phyloP scores from a whole-genome alignment of 2,797 vertebrate genomes.

The Sebastes goodei region DNA sequence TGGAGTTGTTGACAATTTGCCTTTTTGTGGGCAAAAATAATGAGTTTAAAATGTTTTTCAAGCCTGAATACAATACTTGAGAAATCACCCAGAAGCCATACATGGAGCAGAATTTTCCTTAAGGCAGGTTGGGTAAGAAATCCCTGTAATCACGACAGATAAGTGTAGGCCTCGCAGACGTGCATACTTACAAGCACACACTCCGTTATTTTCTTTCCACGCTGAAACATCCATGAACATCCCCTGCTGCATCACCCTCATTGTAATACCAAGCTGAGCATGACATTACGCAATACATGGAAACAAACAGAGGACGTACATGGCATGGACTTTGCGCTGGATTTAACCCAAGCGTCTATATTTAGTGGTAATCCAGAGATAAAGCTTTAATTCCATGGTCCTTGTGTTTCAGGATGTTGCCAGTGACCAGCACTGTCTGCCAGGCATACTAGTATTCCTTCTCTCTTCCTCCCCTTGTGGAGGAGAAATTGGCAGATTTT shows the following conservation, averaged over 20 bases:
- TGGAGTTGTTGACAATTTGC: not conserved
- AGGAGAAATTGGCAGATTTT: not conserved
- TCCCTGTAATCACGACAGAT: constrained; percentile 16
- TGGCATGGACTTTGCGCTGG: constrained; percentile 77
- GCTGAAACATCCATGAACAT: constrained; percentile 12
- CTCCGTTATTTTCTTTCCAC: constrained; percentile 14
- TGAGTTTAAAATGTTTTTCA: not conserved
- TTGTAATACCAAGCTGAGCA: constrained; percentile 55
- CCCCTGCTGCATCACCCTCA: constrained; percentile 32
- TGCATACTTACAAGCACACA: not conserved
- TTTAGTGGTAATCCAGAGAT: constrained; percentile 85
- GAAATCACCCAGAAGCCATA: not conserved
- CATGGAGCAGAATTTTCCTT: not conserved
- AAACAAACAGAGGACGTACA: constrained; percentile 70
- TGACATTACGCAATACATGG: constrained; percentile 69
- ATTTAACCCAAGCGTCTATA: constrained; percentile 82
- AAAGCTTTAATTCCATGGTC: constrained; percentile 79
- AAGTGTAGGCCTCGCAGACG: constrained; percentile 8
- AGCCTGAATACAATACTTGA: not conserved
- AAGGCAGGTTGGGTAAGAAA: not conserved
- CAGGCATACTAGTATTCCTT: constrained; percentile 23
- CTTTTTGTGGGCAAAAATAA: not conserved
- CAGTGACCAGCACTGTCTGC: constrained; percentile 43
- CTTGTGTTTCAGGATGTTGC: constrained; percentile 69
- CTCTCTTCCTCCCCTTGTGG: not conserved